Base-by-base conservation (phyloP, 2,797 vertebrate species). In the Choloepus didactylus region DNA sequence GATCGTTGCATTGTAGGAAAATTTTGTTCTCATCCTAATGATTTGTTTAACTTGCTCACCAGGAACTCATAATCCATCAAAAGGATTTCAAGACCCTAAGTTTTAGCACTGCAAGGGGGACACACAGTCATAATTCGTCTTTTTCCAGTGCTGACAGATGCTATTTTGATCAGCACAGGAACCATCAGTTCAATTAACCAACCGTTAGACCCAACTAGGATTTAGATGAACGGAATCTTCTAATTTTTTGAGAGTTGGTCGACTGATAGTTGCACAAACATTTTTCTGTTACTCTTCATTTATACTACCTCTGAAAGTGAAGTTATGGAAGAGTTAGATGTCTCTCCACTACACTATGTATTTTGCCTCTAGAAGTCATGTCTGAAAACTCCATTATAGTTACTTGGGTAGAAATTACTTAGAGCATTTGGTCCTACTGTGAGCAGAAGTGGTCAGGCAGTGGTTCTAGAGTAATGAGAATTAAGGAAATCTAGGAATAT, bases 1-100 rank as follows among this genome's bases (percentile, higher is more conserved):
- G 70, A 64, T 76, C 21, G n/a, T n/a, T 87, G 46, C 41, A 75
- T 64, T 10, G 54, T 81, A 85, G 85, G 70, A 81, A 76, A 85
- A 25, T 73, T 70, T 66, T 75, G 76, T 94, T 92, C 16, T 89
- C 72, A 81, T 67, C 21, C 67, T 95, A 87, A 77, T 49, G 56
- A 49, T 62, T 94, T 96, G 88, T 70, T 92, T 93, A 88, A 88
- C 83, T 89, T 85, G 72, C 54, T 95, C 91, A 92, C 77, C 35
- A 82, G 93, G 72, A 95, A 73, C 54, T 93, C 54, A 79, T 93
- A 95, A 89, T 79, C 56, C 79, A 88, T 94, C 69, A 88, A 75
- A 89, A 38, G 64, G 59, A 77, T 72, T 46, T 79, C 88, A 72
- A 93, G 89, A 69, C 16, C 19, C 79, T 62, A 72, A 72, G 75